These are phyloP conservation scores for Axea sp. DNA, from an alignment of 2,888 invertebrate genomes.

Conservation along the genomic window DNA sequence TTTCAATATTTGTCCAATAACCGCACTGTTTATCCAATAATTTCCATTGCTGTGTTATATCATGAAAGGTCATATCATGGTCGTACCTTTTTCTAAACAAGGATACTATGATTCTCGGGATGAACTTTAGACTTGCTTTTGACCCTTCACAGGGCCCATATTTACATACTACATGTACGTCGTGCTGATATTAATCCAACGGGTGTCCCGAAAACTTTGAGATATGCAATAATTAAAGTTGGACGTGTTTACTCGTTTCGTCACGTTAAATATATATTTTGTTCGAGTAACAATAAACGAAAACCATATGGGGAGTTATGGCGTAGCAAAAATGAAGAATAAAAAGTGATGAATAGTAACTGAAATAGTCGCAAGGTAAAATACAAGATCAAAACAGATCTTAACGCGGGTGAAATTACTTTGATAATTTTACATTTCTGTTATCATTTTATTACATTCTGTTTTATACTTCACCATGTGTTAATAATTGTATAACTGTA, in stretches of 20 bases:
- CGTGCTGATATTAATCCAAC: constrained; percentile 66
- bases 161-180: constrained; percentile 69
- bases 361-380: no score
- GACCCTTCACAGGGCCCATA: constrained; percentile 64
- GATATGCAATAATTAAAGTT: constrained; percentile 41
- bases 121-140: constrained; percentile 64
- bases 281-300: no score
- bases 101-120: constrained; percentile 42
- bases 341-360: no score
- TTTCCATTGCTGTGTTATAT: constrained; percentile 50
- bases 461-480: no score
- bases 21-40: constrained; percentile 33
- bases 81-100: constrained; percentile 46
- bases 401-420: no score
- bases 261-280: no score
- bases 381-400: no score
- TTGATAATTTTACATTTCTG: no score
- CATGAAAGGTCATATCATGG: constrained; percentile 13
- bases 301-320: no score
- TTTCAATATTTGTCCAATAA: constrained; percentile 48
- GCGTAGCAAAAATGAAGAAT: constrained; percentile 1
- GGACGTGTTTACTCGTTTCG: no score
- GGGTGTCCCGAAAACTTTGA: constrained; percentile 44
- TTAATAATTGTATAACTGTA: no score
- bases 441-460: no score